Conservation (phyloP, 2,797 vertebrate species). For the Myioborus melanocephalus region DNA sequence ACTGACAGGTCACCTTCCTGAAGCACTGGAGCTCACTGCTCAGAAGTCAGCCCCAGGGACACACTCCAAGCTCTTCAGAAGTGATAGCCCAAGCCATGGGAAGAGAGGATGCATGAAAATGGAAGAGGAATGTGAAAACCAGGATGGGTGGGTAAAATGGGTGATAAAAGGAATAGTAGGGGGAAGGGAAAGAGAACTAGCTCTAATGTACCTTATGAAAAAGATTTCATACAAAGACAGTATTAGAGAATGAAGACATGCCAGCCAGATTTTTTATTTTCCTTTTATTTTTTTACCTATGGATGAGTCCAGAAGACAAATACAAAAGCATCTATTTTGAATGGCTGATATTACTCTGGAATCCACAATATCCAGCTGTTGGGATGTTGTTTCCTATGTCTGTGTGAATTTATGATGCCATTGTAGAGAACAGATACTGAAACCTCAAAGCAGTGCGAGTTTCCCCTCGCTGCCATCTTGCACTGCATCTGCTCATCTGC, state of each 20-base stretch:
- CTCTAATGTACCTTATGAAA: background rate
- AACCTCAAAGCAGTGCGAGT: background rate
- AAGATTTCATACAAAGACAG: background rate
- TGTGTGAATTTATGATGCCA: background rate
- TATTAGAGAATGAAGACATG: background rate
- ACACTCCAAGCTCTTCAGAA: background rate
- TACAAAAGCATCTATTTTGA: background rate
- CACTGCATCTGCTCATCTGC: background rate
- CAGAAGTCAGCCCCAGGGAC: background rate
- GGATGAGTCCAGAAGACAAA: background rate
- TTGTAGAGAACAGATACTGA: background rate
- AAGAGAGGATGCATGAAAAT: constrained; percentile 23
- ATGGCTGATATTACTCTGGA: background rate
- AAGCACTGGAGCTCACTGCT: background rate
- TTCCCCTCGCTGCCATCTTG: background rate
- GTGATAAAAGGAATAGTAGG: constrained; percentile 7
- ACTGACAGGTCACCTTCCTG: constrained; percentile 4
- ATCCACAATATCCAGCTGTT: background rate
- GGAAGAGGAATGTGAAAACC: constrained; percentile 24
- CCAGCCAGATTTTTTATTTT: background rate
- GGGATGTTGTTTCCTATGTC: background rate
- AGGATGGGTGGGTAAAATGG: background rate
- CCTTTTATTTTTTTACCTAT: background rate
- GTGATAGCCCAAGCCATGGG: constrained; percentile 1
- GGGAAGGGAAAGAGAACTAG: background rate